Evolutionary conservation across 2,888 invertebrate species (phyloP).

Genomic region (Helobdella robusta): DNA sequence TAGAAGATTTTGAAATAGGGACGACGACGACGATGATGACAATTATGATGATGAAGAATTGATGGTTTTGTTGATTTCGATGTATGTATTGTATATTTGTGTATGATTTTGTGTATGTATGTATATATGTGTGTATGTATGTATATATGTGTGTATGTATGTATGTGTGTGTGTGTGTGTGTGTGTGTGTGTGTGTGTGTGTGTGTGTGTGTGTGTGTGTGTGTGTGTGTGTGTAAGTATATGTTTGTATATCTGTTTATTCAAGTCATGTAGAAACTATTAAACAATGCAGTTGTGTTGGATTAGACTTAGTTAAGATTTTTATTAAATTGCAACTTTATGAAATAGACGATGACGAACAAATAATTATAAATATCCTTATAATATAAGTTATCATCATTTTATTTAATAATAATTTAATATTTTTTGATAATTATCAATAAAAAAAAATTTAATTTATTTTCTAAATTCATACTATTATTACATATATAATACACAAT

Average conservation of each 20-base stretch:
- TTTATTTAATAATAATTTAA: too few relatives aligned
- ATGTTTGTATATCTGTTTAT: background rate
- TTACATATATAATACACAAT: too few relatives aligned
- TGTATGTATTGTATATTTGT: background rate
- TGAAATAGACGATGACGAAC: too few relatives aligned
- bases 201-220: constrained; percentile 3
- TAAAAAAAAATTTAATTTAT: background rate
- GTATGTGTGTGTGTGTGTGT: constrained; percentile 11
- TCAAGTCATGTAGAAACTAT: background rate
- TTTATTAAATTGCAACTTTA: too few relatives aligned
- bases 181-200: constrained; percentile 14
- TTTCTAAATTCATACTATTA: too few relatives aligned
- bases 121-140: background rate
- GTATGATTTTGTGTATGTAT: background rate
- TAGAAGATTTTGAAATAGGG: too few relatives aligned
- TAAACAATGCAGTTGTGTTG: background rate
- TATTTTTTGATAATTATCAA: background rate
- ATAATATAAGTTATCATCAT: too few relatives aligned
- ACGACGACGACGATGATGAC: too few relatives aligned
- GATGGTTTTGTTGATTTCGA: too few relatives aligned
- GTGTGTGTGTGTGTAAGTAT: background rate
- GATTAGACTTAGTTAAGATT: too few relatives aligned
- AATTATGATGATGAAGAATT: too few relatives aligned
- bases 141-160: constrained; percentile 16
- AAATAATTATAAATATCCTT: too few relatives aligned